Conservation (phyloP, 2,113 vertebrate genomes). For the Lucifuga dentata region DNA sequence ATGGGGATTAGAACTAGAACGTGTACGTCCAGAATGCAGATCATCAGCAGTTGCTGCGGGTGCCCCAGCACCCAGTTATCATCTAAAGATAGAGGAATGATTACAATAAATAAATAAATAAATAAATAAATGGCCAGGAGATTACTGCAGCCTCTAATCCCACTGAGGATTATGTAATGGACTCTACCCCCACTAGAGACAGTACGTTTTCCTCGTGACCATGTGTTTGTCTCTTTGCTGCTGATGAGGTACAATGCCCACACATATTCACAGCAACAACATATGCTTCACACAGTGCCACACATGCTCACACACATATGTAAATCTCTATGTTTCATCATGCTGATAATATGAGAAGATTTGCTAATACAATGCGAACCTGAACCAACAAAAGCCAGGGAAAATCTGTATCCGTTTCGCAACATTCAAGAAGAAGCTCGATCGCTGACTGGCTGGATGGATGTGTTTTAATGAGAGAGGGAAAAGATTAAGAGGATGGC, state of each 20-base stretch:
- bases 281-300: constrained; percentile 41
- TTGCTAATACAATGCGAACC: too few species aligned
- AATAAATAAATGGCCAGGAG: constrained; percentile 67
- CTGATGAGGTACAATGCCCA: constrained; percentile 51
- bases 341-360: background rate
- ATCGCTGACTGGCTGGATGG: too few species aligned
- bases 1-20: constrained; percentile 70
- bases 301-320: constrained; percentile 10
- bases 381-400: too few species aligned
- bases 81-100: constrained; percentile 66
- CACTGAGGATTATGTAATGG: constrained; percentile 66
- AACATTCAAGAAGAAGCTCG: too few species aligned
- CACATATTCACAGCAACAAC: constrained; percentile 25
- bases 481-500: too few species aligned
- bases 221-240: constrained; percentile 54
- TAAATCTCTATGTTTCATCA: constrained; percentile 12
- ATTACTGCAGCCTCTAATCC: constrained; percentile 63
- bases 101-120: constrained; percentile 67
- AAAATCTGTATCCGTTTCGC: too few species aligned
- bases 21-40: constrained; percentile 56
- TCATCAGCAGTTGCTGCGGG: constrained; percentile 33
- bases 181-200: constrained; percentile 39
- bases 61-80: constrained; percentile 21
- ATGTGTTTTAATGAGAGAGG: too few species aligned
- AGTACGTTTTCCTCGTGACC: constrained; percentile 59